phyloP scores from a whole-genome alignment of 2,113 vertebrate genomes.

The Promerops cafer region DNA sequence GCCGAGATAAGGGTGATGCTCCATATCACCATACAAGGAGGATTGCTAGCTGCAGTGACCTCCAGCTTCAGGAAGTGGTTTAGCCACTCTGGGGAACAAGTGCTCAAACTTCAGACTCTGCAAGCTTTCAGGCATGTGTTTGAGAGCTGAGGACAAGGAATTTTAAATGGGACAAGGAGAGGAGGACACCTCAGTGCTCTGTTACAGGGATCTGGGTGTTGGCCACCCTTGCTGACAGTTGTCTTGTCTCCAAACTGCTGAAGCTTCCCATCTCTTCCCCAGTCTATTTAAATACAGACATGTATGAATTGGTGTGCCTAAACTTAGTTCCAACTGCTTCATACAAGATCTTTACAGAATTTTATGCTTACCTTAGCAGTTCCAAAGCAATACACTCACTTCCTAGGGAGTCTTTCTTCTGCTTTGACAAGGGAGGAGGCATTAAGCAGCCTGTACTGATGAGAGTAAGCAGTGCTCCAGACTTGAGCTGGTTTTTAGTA shows the following conservation, averaged over 20 bases:
- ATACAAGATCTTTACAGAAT: neutral
- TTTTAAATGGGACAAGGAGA: neutral
- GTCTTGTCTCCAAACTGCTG: neutral
- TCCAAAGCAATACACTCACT: neutral
- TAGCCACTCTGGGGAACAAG: neutral
- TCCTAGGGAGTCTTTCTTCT: neutral
- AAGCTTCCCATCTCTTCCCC: neutral
- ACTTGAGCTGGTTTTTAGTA: neutral
- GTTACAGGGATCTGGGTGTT: neutral
- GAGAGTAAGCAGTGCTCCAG: neutral
- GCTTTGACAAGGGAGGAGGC: neutral
- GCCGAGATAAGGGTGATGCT: neutral
- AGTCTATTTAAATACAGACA: neutral
- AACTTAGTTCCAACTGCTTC: neutral
- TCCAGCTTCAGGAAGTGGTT: neutral
- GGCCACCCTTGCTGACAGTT: neutral
- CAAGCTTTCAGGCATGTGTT: neutral
- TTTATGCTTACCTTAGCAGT: neutral
- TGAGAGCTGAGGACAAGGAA: neutral
- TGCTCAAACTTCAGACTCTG: neutral
- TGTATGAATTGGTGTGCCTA: neutral
- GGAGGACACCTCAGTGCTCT: neutral
- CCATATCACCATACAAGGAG: rapidly evolving
- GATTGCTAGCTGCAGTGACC: neutral
- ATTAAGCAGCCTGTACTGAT: neutral